phyloP scores from a whole-genome alignment of 2,888 invertebrate genomes.

The Volucella inflata region DNA sequence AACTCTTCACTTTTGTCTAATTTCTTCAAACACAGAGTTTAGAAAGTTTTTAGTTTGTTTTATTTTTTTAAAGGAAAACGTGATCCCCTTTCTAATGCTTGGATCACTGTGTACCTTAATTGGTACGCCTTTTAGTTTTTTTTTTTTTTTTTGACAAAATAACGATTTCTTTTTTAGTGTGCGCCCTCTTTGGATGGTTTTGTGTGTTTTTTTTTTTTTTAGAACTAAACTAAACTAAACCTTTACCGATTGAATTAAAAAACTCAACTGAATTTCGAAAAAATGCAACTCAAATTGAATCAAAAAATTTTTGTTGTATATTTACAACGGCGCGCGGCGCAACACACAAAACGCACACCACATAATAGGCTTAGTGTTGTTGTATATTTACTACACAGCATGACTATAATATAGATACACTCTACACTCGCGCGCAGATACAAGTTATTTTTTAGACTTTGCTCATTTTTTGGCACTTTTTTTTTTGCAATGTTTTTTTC shows the following conservation, averaged over 20 bases:
- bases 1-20: constrained; percentile 29
- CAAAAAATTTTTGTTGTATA: constrained; percentile 78
- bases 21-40: constrained; percentile 14
- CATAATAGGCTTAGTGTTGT: constrained; percentile 75
- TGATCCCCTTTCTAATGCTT: not conserved
- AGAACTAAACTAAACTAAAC: constrained; percentile 82
- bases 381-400: constrained; percentile 68
- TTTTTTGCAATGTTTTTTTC: constrained; percentile 10
- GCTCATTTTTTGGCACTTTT: constrained; percentile 75
- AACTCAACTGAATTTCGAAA: constrained; percentile 84
- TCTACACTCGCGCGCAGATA: constrained; percentile 72
- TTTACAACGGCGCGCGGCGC: constrained; percentile 67
- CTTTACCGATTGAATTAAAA: constrained; percentile 83
- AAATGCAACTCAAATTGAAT: constrained; percentile 83
- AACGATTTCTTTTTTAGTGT: constrained; percentile 13
- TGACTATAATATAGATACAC: constrained; percentile 65
- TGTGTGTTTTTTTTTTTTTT: constrained; percentile 51
- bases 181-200: constrained; percentile 12
- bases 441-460: constrained; percentile 75
- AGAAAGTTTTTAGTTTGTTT: not conserved
- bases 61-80: no score
- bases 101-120: no score
- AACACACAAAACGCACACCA: constrained; percentile 75
- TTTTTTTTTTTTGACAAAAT: constrained; percentile 10
- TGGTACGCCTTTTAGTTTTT: no score